Percentiles rank a stretch among this genome's conserved stretches.
Conservation (phyloP, 1,140 invertebrate species). For the Sarcophaga bullata region DNA sequence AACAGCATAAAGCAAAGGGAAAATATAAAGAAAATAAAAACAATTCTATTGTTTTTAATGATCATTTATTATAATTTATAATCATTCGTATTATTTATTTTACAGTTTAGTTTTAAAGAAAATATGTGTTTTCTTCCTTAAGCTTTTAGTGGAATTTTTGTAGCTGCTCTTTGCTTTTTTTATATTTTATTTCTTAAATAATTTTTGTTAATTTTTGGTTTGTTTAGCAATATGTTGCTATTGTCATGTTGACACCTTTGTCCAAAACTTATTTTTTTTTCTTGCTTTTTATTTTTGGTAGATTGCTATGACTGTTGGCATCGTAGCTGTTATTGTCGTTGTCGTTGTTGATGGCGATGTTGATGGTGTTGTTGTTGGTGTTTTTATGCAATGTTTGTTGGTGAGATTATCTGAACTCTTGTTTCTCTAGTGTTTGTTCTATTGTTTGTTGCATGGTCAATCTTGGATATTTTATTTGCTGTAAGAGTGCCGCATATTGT, state of each 20-base stretch:
- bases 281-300: background rate
- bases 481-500: background rate
- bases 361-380: background rate
- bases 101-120: background rate
- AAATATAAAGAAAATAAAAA: too few relatives aligned
- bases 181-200: background rate
- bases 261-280: background rate
- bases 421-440: background rate
- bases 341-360: background rate
- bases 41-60: constrained; percentile 15
- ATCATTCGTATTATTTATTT: background rate
- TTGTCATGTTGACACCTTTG: constrained; percentile 17
- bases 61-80: constrained; percentile 3
- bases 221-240: constrained; percentile 10
- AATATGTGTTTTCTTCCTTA: background rate
- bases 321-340: background rate
- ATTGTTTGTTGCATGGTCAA: constrained; percentile 14
- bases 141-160: background rate
- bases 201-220: background rate
- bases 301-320: background rate
- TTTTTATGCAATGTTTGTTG: background rate
- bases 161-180: too few relatives aligned
- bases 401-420: constrained; percentile 8
- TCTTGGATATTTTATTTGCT: background rate
- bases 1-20: background rate